Percentiles rank a stretch among this genome's conserved stretches.
Conservation (phyloP, 2,113 vertebrate species). For the Proterorhinus semilunaris region DNA sequence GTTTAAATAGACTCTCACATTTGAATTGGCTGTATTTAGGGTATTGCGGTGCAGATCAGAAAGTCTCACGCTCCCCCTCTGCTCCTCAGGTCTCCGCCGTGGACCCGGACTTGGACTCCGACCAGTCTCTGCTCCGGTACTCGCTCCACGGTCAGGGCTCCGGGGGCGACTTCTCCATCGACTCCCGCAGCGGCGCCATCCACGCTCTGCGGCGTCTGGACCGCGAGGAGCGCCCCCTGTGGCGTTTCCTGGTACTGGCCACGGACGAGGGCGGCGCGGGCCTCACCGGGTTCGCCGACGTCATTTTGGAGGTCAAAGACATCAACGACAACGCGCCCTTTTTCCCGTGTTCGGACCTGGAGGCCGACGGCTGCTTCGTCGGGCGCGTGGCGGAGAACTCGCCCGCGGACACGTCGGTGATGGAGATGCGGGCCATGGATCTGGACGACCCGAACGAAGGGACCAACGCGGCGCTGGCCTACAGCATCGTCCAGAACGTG, state of each 20-base stretch:
- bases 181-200: constrained; percentile 80
- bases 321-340: constrained; percentile 84
- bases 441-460: constrained; percentile 83
- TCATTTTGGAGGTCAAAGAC: constrained; percentile 82
- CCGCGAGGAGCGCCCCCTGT: constrained; percentile 78
- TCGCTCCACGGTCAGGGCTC: constrained; percentile 86
- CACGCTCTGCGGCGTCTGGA: constrained; percentile 77
- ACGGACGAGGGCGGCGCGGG: constrained; percentile 85
- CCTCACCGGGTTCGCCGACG: constrained; percentile 87
- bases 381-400: constrained; percentile 83
- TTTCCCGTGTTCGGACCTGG: constrained; percentile 79
- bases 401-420: constrained; percentile 81
- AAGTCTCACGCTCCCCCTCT: not conserved
- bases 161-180: constrained; percentile 81
- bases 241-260: constrained; percentile 86
- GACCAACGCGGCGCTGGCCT: constrained; percentile 80
- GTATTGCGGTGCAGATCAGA: too few species aligned
- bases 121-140: constrained; percentile 81
- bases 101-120: constrained; percentile 84
- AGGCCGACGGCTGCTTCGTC: constrained; percentile 77
- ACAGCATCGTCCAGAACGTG: constrained; percentile 84
- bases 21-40: too few species aligned
- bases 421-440: constrained; percentile 87
- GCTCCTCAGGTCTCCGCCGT: constrained; percentile 81
- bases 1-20: too few species aligned